These are phyloP conservation scores for Anhinga rufa DNA, from an alignment of 2,113 vertebrate species.

Conservation along the genomic window DNA sequence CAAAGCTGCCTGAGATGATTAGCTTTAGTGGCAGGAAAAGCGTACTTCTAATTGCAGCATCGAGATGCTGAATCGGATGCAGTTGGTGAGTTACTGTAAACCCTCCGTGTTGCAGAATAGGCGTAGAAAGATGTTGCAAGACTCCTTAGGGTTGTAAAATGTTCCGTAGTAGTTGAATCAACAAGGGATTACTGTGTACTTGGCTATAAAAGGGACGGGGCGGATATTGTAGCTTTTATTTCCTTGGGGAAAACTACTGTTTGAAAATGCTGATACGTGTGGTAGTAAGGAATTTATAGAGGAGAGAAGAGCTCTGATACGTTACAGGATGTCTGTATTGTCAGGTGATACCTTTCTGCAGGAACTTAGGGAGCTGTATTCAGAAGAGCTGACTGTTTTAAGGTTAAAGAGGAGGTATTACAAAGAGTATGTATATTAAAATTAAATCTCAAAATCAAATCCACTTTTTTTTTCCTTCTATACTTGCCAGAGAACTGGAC, in stretches of 20 bases:
- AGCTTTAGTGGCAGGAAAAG: neutral
- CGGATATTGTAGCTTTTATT: neutral
- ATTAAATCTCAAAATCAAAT: neutral
- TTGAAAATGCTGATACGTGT: rapidly evolving
- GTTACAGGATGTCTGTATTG: neutral
- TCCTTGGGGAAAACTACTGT: neutral
- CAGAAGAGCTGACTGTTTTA: neutral
- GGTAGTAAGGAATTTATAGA: neutral
- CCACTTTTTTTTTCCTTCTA: neutral
- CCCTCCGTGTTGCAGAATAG: neutral
- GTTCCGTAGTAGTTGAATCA: neutral
- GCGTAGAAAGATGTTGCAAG: neutral
- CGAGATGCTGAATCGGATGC: rapidly evolving
- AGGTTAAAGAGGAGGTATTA: neutral
- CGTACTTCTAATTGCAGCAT: neutral
- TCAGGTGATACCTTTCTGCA: neutral
- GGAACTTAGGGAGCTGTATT: neutral
- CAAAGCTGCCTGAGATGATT: neutral
- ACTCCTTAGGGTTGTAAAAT: neutral
- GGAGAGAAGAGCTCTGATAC: neutral
- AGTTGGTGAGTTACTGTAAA: neutral
- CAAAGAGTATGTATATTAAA: neutral
- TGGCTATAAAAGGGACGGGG: neutral
- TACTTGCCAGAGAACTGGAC: neutral
- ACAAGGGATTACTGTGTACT: neutral